Conservation (phyloP, 2,113 vertebrate genomes). For the Oncorhynchus mykiss region DNA sequence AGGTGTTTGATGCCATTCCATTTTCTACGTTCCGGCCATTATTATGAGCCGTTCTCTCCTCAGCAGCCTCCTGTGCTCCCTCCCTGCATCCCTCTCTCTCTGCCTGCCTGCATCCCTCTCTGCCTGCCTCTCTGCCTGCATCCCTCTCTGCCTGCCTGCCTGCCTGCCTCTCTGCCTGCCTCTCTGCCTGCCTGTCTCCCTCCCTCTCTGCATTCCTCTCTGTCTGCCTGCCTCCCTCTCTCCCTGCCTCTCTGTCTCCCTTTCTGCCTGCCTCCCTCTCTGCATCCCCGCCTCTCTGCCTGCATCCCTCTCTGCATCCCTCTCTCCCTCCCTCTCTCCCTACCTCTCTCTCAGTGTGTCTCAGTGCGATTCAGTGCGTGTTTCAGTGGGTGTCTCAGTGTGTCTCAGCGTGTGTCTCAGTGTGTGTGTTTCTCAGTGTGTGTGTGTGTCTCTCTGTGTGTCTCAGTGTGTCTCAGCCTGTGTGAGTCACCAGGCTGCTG, state of each 20-base stretch:
- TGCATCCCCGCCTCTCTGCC: neutral
- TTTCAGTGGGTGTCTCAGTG: neutral
- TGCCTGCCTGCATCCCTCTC: too few species aligned
- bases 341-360: neutral
- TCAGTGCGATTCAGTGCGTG: neutral
- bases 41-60: too few species aligned
- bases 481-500: slow-evolving; percentile 71
- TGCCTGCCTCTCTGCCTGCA: slow-evolving; percentile 16
- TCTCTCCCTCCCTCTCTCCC: slow-evolving; percentile 47
- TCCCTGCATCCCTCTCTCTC: too few species aligned
- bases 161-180: slow-evolving; percentile 43
- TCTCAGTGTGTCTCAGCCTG: slow-evolving; percentile 15
- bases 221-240: slow-evolving; percentile 14
- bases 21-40: too few species aligned
- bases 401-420: neutral
- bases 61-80: too few species aligned
- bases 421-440: neutral
- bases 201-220: too few species aligned
- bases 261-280: neutral
- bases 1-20: too few species aligned
- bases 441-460: neutral
- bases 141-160: slow-evolving; percentile 19
- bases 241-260: too few species aligned
- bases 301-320: slow-evolving; percentile 20
- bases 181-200: too few species aligned